Percentiles rank a stretch among this genome's conserved stretches.
Conservation (phyloP, 2,888 invertebrate genomes). For the Stenoptilia bipunctidactyla region DNA sequence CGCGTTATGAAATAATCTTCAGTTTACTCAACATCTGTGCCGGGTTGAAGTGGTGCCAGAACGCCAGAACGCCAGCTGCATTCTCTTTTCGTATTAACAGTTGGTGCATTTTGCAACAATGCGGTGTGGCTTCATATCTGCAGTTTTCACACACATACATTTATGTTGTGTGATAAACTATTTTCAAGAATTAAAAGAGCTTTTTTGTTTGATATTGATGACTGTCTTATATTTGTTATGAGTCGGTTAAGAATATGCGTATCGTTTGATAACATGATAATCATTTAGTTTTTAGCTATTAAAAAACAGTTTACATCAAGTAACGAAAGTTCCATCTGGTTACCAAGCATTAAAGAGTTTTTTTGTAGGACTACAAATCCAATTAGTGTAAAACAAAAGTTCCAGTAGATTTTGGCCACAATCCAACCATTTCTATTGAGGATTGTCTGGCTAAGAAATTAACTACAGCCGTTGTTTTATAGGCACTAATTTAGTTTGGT, state of each 20-base stretch:
- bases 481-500: slow-evolving; percentile 24
- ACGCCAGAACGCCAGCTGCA: background rate
- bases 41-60: background rate
- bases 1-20: slow-evolving; percentile 1
- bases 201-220: too few relatives aligned
- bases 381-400: slow-evolving; percentile 54
- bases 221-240: too few relatives aligned
- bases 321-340: too few relatives aligned
- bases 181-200: too few relatives aligned
- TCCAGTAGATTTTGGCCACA: slow-evolving; percentile 45
- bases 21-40: background rate
- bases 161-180: too few relatives aligned
- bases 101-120: background rate
- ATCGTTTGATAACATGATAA: too few relatives aligned
- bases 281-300: too few relatives aligned
- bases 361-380: slow-evolving; percentile 33
- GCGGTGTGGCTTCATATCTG: too few relatives aligned
- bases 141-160: too few relatives aligned
- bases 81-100: slow-evolving; percentile 1
- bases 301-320: too few relatives aligned
- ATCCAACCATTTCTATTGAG: slow-evolving; percentile 50
- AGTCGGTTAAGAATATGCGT: too few relatives aligned
- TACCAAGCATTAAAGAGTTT: too few relatives aligned
- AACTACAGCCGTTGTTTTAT: slow-evolving; percentile 26
- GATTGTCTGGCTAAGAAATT: slow-evolving; percentile 34